Evolutionary conservation across 35 echinoderm and acorn worm genomes (phyloP), one percentile per base, ranked within the genome.

Genomic region (Antedon bifida): DNA sequence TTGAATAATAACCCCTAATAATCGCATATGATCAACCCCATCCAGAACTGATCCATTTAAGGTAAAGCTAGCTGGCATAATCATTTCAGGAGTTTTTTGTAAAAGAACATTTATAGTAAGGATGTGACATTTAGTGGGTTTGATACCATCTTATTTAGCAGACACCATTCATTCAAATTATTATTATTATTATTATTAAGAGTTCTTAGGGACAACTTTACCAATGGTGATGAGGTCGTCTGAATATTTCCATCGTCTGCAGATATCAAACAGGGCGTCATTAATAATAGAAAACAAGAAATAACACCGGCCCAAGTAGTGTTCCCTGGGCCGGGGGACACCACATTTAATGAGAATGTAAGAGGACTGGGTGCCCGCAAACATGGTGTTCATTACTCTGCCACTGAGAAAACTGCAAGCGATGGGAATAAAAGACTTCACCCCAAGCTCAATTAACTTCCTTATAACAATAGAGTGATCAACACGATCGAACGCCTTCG

Each of bases 401-500:
- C 51, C 51, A 64, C 51, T 64, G 10, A 86, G 75, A n/a, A 86
- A 86, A 31, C 85, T 86, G 46, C 77, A 86, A 33, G 80, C 74
- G 42, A 73, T 79, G 36, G 85, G 85, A 44, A 86, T 45, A 16
- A 64, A 51, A 34, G 39, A 26, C 38, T n/a, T 19, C 33, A 82
- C 51, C 78, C 31, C 78, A 21, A 82, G 45, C 0, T 82, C 30
- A 45, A 87, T 87, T 33, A 87, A 19, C 74, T 87, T 87, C 0
- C 33, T 75, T 19, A 87, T 73, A 16, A 45, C 78, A n/a, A n/a
- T n/a, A 28, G 78, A 81, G 36, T 87, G 86, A 78, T 87, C 81
- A 39, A 87, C 79, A 0, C 30, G 17, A 76, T 84, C 86, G 76
- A 87, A 82, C 34, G 86, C 86, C 32, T 87, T 87, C 86, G n/a